phyloP scores from a whole-genome alignment of 2,888 invertebrate genomes.

The Nyleta sp. region DNA sequence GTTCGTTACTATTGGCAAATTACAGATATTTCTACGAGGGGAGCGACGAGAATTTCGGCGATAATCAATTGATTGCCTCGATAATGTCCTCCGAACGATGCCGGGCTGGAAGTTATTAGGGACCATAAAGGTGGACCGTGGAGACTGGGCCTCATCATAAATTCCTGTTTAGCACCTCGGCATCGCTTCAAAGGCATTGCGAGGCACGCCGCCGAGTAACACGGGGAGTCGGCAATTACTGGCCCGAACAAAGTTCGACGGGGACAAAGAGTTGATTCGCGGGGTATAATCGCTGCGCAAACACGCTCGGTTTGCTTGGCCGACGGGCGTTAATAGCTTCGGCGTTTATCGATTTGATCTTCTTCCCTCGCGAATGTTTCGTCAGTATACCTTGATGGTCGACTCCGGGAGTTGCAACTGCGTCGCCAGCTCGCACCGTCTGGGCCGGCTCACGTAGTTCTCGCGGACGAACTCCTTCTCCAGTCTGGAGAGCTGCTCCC shows the following conservation, averaged over 20 bases:
- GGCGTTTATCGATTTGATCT: neutral
- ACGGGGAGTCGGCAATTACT: constrained; percentile 48
- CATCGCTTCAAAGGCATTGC: constrained; percentile 45
- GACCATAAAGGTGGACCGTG: neutral
- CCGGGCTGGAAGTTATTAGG: constrained; percentile 40
- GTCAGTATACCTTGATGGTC: constrained; percentile 94
- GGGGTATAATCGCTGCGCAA: constrained; percentile 75
- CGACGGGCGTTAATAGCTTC: constrained; percentile 68
- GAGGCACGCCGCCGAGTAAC: constrained; percentile 55
- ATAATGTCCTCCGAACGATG: constrained; percentile 44
- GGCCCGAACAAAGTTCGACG: constrained; percentile 66
- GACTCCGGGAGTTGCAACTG: constrained; percentile 97
- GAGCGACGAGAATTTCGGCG: too few species aligned
- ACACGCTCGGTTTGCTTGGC: constrained; percentile 63
- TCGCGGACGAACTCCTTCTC: constrained; percentile 99
- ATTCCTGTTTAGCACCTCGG: constrained; percentile 59
- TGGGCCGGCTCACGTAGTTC: constrained; percentile 98
- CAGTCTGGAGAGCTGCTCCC: constrained; percentile 94
- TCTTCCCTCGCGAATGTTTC: neutral
- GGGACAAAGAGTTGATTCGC: constrained; percentile 43
- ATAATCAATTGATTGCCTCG: constrained; percentile 46
- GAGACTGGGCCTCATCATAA: constrained; percentile 20
- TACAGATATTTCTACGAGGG: too few species aligned
- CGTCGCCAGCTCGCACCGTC: constrained; percentile 96
- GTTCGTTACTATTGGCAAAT: too few species aligned